Percentiles rank a stretch among this genome's conserved stretches.
Evolutionary conservation across 2,113 vertebrate species (phyloP).

Genomic region (Oryzias melastigma): DNA sequence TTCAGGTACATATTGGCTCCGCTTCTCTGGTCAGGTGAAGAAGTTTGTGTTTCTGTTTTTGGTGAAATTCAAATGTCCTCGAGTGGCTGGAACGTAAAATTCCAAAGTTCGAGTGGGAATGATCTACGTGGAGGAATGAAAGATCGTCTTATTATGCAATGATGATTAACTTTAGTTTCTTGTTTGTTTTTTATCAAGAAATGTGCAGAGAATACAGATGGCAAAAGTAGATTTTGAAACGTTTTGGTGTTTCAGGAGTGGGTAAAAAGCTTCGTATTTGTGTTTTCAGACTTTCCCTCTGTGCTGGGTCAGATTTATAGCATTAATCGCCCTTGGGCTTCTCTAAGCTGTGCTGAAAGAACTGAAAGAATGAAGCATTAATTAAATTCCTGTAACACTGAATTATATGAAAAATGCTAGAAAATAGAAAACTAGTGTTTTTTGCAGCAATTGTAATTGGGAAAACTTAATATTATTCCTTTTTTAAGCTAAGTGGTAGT

Average conservation of each 20-base stretch:
- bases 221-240: too few species aligned
- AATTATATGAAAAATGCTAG: constrained; percentile 28
- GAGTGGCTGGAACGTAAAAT: too few species aligned
- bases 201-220: not conserved
- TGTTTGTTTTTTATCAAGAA: not conserved
- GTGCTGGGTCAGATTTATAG: constrained; percentile 50
- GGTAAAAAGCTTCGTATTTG: constrained; percentile 24
- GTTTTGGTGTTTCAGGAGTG: constrained; percentile 29
- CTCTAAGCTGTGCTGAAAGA: constrained; percentile 39
- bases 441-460: not conserved
- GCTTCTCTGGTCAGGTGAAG: constrained; percentile 27
- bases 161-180: not conserved
- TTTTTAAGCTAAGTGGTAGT: too few species aligned
- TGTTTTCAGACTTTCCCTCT: constrained; percentile 43
- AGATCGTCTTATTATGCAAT: not conserved
- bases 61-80: not conserved
- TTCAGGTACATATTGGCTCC: constrained; percentile 62
- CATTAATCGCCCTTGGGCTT: constrained; percentile 48
- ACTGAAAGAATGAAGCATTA: constrained; percentile 53
- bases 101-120: too few species aligned
- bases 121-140: too few species aligned
- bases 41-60: constrained; percentile 16
- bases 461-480: too few species aligned
- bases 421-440: constrained; percentile 5
- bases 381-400: constrained; percentile 69